phyloP scores from a whole-genome alignment of 2,888 invertebrate genomes.

The Caprella mutica region DNA sequence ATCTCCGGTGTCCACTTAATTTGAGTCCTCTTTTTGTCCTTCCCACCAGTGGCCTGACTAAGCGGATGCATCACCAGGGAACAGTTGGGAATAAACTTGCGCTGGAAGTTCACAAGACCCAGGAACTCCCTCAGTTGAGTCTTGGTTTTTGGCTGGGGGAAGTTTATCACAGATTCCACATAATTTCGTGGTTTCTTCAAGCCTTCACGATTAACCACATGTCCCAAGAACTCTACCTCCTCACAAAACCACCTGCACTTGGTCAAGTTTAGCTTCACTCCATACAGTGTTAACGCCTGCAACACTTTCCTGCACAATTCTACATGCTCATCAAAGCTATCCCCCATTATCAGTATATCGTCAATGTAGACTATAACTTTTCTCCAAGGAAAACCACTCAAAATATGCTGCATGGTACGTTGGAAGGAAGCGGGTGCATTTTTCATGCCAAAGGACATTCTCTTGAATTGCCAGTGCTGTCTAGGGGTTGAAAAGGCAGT shows the following conservation, averaged over 20 bases:
- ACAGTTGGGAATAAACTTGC: background rate
- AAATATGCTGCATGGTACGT: background rate
- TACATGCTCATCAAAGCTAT: background rate
- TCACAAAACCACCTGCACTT: background rate
- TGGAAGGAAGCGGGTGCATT: conserved; percentile 1
- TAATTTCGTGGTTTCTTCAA: background rate
- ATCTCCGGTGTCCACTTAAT: too few relatives aligned
- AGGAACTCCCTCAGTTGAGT: background rate
- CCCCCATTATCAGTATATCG: background rate
- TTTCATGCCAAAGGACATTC: background rate
- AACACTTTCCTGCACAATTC: background rate
- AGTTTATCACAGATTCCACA: background rate
- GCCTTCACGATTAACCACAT: background rate
- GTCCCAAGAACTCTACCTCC: background rate
- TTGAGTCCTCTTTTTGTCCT: too few relatives aligned
- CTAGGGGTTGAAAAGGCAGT: background rate
- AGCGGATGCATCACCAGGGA: too few relatives aligned
- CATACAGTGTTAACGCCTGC: background rate
- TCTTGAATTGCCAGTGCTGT: background rate
- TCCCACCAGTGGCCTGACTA: too few relatives aligned
- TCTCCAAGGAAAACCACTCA: background rate
- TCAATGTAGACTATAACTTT: background rate
- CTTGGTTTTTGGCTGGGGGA: background rate
- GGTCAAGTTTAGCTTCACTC: background rate
- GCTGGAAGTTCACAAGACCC: background rate